These are phyloP conservation scores for Amiota mariae DNA, from an alignment of 2,888 invertebrate species.

Conservation along the genomic window DNA sequence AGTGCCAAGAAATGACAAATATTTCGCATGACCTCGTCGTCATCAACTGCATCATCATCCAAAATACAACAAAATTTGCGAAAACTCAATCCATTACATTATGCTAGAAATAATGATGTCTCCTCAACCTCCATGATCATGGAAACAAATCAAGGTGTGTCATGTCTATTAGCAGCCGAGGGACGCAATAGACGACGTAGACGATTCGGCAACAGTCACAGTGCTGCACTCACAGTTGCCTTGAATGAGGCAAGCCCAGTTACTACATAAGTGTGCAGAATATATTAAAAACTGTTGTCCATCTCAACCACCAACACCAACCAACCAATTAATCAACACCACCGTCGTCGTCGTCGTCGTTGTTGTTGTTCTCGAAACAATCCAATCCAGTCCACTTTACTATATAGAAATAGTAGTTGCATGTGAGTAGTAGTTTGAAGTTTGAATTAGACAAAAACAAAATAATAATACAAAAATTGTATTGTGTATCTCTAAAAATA, in stretches of 20 bases:
- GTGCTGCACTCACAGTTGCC: neutral
- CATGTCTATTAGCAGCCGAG: slow-evolving; percentile 10
- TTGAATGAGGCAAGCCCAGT: neutral
- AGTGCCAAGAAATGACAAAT: slow-evolving; percentile 72
- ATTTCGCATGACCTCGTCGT: slow-evolving; percentile 54
- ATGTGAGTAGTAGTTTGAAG: slow-evolving; percentile 13
- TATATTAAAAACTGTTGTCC: too few species aligned
- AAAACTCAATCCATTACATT: neutral
- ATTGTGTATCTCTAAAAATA: neutral
- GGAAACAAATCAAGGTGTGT: neutral
- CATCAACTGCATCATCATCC: neutral
- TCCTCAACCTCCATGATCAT: neutral
- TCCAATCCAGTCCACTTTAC: slow-evolving; percentile 1
- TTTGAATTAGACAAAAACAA: neutral
- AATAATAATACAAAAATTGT: too few species aligned
- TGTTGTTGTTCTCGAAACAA: too few species aligned
- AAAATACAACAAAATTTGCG: neutral
- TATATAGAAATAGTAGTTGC: neutral
- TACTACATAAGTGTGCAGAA: neutral
- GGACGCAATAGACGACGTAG: neutral
- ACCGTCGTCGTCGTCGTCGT: too few species aligned
- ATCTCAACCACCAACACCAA: too few species aligned
- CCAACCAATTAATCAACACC: too few species aligned
- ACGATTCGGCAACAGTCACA: neutral
- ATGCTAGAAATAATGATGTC: too few species aligned